Base-by-base conservation (phyloP, 2,888 invertebrate genomes). In the Drosophila hamatofila region DNA sequence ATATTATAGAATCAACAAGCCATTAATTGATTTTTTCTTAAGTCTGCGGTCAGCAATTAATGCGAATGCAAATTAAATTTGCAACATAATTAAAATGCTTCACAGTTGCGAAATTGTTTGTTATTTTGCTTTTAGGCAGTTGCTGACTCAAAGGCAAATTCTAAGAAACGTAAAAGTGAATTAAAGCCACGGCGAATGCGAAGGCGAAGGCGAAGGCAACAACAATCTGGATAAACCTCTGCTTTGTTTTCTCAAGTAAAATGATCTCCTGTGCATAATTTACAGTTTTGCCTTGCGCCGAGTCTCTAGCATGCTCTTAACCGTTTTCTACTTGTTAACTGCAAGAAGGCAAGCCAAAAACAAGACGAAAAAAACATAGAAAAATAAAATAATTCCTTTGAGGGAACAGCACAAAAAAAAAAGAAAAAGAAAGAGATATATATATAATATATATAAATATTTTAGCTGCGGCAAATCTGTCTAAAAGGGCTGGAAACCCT, bases 211-310 rank as follows among this genome's bases (percentile, higher is more conserved):
- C 14, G 5, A 44, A 14, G 7, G 23, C 44, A 23, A 46, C n/a
- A 35, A 16, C 33, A 60, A 58, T 41, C 30, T 33, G 33, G 33
- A 52, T 23, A 57, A 59, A 63, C 75, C 62, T 59, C 49, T 49
- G 52, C 48, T 58, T 16, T 42, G 42, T 48, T 49, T 56, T 64
- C 65, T 78, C 75, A 80, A 89, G 86, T 83, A 90, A 89, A 88
- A 90, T 90, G 81, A 86, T 87, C 87, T 87, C 83, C 78, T 81
- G 86, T 88, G 87, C 87, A 87, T 90, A 87, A 90, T 90, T 89
- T 88, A 88, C 90, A 88, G 86, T 85, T 87, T 87, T 74, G 83
- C 88, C 85, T 80, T 73, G 71, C 81, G 81, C 81, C 74, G 78
- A 90, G 83, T 88, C 89, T 90, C 88, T 80, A 80, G 88, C 66